Base-by-base conservation (phyloP, 2,113 vertebrate genomes). In the Gymnarchus niloticus region DNA sequence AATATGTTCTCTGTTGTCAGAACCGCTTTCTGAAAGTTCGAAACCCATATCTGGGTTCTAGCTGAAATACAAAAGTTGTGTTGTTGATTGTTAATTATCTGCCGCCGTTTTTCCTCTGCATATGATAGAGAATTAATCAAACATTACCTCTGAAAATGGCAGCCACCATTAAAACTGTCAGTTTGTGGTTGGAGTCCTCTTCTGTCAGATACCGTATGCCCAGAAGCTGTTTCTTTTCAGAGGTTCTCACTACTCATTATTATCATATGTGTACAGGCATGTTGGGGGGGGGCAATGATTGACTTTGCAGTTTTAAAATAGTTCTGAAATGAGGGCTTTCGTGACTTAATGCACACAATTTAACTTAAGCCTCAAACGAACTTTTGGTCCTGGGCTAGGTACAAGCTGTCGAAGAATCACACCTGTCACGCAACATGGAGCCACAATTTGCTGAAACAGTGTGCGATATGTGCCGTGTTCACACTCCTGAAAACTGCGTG, bases 71-170 rank as follows among this genome's bases (percentile, higher is more conserved):
- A 84, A 86, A 65, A 52, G 48, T 48, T 76, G 25, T 59, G 28
- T 48, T 51, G 59, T 81, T 86, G 81, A 83, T 83, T 83, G 85
- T 83, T 86, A 86, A 90, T 88, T 86, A 87, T 85, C 87, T 83
- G 85, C 82, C 87, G 84, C 82, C 88, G 76, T 33, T 82, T 81
- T 69, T 84, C 81, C 81, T 33, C 82, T 86, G 86, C 88, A 81
- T 73, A 90, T 81, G 85, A 85, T 83, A 65, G 85, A 83, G 85
- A 87, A 88, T 84, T 85, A 90, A 89, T 89, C 86, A 87, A 89
- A 89, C 87, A 89, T 90, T 87, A 86, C 86, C 76, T 89, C 85
- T 84, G 85, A 85, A 88, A 87, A 87, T 84, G 82, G 65, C 86
- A 77, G 83, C 61, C 85, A 76, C 88, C 48, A 83, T 73, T 89